Evolutionary conservation across 2,113 vertebrate genomes (phyloP).

Genomic region (Sebastes schlegelii): DNA sequence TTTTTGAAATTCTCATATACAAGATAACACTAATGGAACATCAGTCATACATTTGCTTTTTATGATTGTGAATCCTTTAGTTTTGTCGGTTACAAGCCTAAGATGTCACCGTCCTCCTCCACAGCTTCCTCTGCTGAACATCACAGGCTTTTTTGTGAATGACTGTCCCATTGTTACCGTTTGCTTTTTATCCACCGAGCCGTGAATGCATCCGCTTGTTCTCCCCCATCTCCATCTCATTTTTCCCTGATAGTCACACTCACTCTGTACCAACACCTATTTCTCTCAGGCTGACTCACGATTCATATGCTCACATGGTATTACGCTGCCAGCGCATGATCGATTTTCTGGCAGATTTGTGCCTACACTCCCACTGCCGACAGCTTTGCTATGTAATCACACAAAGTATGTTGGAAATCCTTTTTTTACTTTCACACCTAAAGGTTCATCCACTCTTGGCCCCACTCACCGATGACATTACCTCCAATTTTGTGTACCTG

Average conservation of each 20-base stretch:
- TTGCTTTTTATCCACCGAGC: constrained; percentile 62
- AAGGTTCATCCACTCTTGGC: constrained; percentile 41
- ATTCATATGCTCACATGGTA: constrained; percentile 53
- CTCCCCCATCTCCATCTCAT: constrained; percentile 37
- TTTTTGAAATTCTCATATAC: neutral
- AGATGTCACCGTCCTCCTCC: constrained; percentile 58
- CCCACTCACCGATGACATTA: constrained; percentile 48
- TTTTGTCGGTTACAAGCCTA: constrained; percentile 58
- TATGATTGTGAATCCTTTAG: constrained; percentile 26
- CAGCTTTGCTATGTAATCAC: constrained; percentile 65
- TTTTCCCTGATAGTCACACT: constrained; percentile 41
- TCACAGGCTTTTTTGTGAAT: constrained; percentile 74
- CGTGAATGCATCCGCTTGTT: constrained; percentile 54
- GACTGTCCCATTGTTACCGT: constrained; percentile 65
- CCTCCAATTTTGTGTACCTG: constrained; percentile 41
- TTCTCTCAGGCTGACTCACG: constrained; percentile 50
- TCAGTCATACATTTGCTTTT: neutral
- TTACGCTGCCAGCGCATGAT: constrained; percentile 53
- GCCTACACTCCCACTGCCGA: constrained; percentile 39
- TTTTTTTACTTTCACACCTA: constrained; percentile 57
- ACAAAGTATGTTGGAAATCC: constrained; percentile 66
- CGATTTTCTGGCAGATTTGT: constrained; percentile 65
- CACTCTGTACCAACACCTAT: constrained; percentile 51
- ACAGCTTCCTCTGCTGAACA: constrained; percentile 61
- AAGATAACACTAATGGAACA: neutral